Percentiles rank a stretch among this genome's conserved stretches.
Conservation (phyloP, 1,140 invertebrate genomes). For the Ceratoteleas bidentatus region DNA sequence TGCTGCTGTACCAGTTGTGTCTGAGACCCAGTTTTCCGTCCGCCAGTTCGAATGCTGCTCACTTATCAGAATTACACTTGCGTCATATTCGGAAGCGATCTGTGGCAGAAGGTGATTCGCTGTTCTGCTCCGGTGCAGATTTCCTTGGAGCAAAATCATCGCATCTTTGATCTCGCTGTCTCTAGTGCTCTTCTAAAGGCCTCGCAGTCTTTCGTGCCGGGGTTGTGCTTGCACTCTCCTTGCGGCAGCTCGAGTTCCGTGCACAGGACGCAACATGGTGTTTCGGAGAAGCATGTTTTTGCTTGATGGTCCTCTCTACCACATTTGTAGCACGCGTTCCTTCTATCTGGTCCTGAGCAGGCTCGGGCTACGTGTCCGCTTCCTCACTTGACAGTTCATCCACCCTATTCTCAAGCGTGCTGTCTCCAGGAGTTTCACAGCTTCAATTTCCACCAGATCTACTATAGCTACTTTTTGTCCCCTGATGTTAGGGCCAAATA, state of each 20-base stretch:
- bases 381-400: background rate
- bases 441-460: background rate
- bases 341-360: background rate
- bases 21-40: background rate
- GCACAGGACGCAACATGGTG: background rate
- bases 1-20: background rate
- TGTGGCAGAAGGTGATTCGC: background rate
- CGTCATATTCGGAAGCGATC: background rate
- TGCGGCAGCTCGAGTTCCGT: background rate
- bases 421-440: background rate
- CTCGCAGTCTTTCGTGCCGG: background rate
- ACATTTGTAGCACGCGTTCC: background rate
- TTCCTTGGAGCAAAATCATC: background rate
- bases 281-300: background rate
- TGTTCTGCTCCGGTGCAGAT: background rate
- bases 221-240: background rate
- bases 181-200: background rate
- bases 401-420: background rate
- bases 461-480: background rate
- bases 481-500: background rate
- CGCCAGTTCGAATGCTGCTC: background rate
- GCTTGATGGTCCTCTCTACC: background rate
- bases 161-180: background rate
- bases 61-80: background rate
- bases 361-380: background rate